Percentiles rank a stretch among this genome's conserved stretches.
phyloP scores from a whole-genome alignment of 1,140 invertebrate species.

The Lithobius niger region DNA sequence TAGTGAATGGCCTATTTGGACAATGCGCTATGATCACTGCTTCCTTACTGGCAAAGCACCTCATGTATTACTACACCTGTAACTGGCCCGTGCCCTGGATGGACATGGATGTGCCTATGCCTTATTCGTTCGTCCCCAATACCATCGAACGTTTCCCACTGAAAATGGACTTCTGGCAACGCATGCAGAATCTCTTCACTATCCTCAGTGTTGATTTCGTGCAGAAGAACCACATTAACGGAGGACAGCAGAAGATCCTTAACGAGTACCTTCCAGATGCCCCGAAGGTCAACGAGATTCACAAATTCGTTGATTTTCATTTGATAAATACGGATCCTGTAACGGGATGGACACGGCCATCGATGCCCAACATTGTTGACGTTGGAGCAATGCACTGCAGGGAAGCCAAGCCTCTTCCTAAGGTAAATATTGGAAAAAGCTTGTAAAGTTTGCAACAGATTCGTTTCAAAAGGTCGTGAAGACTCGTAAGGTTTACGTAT shows the following conservation, averaged over 20 bases:
- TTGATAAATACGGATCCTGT: background rate
- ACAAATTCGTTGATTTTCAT: background rate
- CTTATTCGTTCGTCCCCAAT: background rate
- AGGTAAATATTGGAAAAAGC: too few species aligned
- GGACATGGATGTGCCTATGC: background rate
- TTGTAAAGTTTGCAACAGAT: too few species aligned
- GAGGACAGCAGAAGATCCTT: background rate
- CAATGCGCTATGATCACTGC: background rate
- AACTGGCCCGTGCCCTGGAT: too few species aligned
- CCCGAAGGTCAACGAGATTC: background rate
- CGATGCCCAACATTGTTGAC: background rate
- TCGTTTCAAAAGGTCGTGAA: too few species aligned
- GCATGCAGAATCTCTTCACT: background rate
- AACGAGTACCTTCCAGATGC: background rate
- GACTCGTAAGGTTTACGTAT: too few species aligned
- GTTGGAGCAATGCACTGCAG: conserved; percentile 2
- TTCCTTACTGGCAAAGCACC: background rate
- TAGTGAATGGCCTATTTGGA: background rate
- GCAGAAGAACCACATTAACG: background rate
- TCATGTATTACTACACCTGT: conserved; percentile 17
- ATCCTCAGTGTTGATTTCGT: background rate
- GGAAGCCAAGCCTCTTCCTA: background rate
- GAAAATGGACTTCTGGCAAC: background rate
- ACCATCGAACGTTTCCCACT: background rate
- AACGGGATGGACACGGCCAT: background rate